Percentiles rank a stretch among this genome's conserved stretches.
Evolutionary conservation across 1,140 invertebrate species (phyloP).

Genomic region (Tetragonula clypearis): DNA sequence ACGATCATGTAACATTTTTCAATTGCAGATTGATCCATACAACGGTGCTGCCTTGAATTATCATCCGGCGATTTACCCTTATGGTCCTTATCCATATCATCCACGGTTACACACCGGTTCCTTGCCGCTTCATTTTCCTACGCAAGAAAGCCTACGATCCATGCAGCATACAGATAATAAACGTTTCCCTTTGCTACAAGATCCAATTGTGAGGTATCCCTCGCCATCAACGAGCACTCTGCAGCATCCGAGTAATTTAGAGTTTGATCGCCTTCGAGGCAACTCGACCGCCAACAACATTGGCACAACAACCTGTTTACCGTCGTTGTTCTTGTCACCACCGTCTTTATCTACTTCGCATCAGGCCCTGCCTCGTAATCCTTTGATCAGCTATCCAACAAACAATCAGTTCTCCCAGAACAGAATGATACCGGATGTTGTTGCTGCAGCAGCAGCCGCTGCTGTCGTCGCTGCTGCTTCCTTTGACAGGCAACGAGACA

Average conservation of each 20-base stretch:
- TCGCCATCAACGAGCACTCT: not conserved
- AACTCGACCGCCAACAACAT: constrained; percentile 8
- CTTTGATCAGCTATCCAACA: constrained; percentile 24
- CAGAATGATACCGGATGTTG: constrained; percentile 58
- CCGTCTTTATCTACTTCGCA: constrained; percentile 34
- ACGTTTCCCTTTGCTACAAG: constrained; percentile 21
- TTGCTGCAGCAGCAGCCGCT: constrained; percentile 59
- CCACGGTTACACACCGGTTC: constrained; percentile 49
- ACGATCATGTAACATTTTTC: not conserved
- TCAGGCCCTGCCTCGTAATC: constrained; percentile 25
- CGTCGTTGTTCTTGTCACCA: constrained; percentile 31
- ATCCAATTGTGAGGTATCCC: constrained; percentile 46
- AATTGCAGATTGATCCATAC: constrained; percentile 70
- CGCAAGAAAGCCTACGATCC: constrained; percentile 46
- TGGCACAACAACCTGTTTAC: constrained; percentile 5
- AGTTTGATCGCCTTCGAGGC: constrained; percentile 40
- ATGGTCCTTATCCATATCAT: constrained; percentile 47
- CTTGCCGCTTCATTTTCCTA: constrained; percentile 36
- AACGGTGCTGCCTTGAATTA: constrained; percentile 54
- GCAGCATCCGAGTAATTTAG: constrained; percentile 30
- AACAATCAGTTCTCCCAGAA: constrained; percentile 31
- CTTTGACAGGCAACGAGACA: constrained; percentile 42
- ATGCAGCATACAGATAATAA: constrained; percentile 53
- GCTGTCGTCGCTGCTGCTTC: constrained; percentile 60
- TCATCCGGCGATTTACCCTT: constrained; percentile 57